phyloP scores from a whole-genome alignment of 2,888 invertebrate genomes.

The Margaritifera margaritifera region DNA sequence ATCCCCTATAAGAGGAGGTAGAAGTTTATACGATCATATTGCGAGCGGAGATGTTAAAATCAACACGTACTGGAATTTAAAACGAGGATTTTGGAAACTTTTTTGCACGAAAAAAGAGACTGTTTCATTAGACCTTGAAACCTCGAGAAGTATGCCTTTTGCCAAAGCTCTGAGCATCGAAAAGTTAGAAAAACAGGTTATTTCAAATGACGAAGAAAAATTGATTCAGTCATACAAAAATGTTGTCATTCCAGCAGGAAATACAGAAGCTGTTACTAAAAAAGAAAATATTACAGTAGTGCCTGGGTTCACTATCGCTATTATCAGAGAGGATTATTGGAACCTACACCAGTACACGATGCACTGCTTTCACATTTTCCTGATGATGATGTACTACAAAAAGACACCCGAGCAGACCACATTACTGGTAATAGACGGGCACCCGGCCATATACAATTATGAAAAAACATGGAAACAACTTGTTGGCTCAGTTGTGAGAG shows the following conservation, averaged over 20 bases:
- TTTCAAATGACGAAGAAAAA: too few relatives aligned
- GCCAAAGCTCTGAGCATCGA: too few relatives aligned
- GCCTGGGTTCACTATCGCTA: conserved; percentile 20
- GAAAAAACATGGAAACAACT: conserved; percentile 54
- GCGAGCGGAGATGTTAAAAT: not conserved
- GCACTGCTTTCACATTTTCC: conserved; percentile 43
- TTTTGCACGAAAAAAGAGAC: conserved; percentile 5
- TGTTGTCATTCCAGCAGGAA: too few relatives aligned
- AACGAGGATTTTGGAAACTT: conserved; percentile 33
- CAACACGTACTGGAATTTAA: conserved; percentile 28
- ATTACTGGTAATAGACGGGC: conserved; percentile 58
- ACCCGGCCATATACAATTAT: conserved; percentile 46
- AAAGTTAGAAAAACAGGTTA: too few relatives aligned
- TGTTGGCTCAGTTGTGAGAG: conserved; percentile 44
- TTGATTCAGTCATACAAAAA: too few relatives aligned
- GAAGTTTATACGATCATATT: too few relatives aligned
- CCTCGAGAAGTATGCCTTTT: too few relatives aligned
- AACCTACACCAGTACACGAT: conserved; percentile 48
- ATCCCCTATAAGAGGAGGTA: too few relatives aligned
- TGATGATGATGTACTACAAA: conserved; percentile 35
- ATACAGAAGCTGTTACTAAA: not conserved
- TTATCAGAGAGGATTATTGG: conserved; percentile 46
- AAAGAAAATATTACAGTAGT: not conserved
- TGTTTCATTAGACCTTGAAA: too few relatives aligned
- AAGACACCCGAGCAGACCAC: conserved; percentile 38